Evolutionary conservation across 2,888 invertebrate genomes (phyloP).

Genomic region (Ptychoptera contaminata): DNA sequence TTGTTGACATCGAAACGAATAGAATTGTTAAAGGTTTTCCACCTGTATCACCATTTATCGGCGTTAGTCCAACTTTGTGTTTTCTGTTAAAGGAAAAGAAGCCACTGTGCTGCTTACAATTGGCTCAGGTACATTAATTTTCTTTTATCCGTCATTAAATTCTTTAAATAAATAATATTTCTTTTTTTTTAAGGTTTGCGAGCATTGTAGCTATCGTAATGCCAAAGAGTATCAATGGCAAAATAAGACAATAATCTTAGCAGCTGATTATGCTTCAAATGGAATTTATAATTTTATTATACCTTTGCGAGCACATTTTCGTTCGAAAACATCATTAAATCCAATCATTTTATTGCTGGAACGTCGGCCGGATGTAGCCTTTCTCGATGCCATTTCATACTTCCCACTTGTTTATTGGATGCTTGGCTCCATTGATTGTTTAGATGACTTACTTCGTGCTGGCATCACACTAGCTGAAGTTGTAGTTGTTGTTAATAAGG

Average conservation of each 20-base stretch:
- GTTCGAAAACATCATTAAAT: conserved; percentile 84
- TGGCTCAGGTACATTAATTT: conserved; percentile 52
- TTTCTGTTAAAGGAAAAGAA: conserved; percentile 92
- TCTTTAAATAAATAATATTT: conserved; percentile 5
- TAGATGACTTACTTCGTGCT: conserved; percentile 86
- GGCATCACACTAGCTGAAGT: conserved; percentile 94
- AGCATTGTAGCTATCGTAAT: conserved; percentile 82
- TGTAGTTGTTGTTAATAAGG: conserved; percentile 92
- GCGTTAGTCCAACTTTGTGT: conserved; percentile 94
- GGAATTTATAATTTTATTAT: conserved; percentile 98
- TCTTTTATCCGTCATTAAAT: neutral
- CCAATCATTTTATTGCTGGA: conserved; percentile 91
- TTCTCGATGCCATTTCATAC: conserved; percentile 89
- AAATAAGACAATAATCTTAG: conserved; percentile 91
- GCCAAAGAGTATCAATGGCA: conserved; percentile 95
- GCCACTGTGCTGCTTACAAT: conserved; percentile 85
- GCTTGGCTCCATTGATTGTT: conserved; percentile 88
- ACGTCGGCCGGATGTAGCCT: conserved; percentile 77
- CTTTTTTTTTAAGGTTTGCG: conserved; percentile 54
- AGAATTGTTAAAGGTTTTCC: conserved; percentile 94
- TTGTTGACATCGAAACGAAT: conserved; percentile 19
- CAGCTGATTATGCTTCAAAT: conserved; percentile 92
- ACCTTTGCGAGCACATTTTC: conserved; percentile 88
- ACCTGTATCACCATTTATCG: conserved; percentile 94
- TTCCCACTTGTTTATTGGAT: conserved; percentile 97